phyloP scores from a whole-genome alignment of 2,888 invertebrate species.

The Abrostola tripartita region DNA sequence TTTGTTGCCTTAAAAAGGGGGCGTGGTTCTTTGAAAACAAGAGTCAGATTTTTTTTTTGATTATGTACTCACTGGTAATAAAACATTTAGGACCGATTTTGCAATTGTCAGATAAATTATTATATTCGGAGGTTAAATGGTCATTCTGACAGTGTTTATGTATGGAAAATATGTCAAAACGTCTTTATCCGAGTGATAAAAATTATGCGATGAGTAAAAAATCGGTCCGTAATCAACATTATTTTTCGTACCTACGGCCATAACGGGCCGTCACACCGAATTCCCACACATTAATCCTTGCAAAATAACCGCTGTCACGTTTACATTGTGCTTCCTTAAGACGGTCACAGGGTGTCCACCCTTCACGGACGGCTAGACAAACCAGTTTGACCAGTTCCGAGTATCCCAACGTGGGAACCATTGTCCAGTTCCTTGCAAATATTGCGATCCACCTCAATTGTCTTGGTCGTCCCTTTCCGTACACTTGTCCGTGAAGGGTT shows the following conservation, averaged over 20 bases:
- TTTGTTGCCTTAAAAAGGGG: too few relatives aligned
- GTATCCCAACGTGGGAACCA: conserved; percentile 73
- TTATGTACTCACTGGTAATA: too few relatives aligned
- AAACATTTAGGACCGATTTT: too few relatives aligned
- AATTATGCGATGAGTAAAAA: neutral
- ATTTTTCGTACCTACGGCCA: conserved; percentile 1
- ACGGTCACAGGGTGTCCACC: conserved; percentile 71
- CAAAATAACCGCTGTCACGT: conserved; percentile 72
- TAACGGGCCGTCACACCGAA: conserved; percentile 30
- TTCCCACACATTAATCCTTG: conserved; percentile 70
- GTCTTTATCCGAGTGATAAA: neutral
- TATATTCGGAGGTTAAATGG: too few relatives aligned
- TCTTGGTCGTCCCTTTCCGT: conserved; percentile 39
- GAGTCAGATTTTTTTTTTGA: too few relatives aligned
- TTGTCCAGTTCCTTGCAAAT: conserved; percentile 71
- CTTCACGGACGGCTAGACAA: conserved; percentile 62
- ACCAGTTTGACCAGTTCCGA: conserved; percentile 81
- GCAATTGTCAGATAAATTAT: too few relatives aligned
- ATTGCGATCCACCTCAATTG: conserved; percentile 59
- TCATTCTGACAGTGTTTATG: too few relatives aligned
- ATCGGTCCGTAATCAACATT: neutral
- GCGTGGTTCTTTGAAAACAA: too few relatives aligned
- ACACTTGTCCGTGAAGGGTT: conserved; percentile 52
- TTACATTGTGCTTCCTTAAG: conserved; percentile 46
- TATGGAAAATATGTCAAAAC: too few relatives aligned